Evolutionary conservation across 2,113 vertebrate species (phyloP).

Genomic region (Pelvicachromis taeniatus): DNA sequence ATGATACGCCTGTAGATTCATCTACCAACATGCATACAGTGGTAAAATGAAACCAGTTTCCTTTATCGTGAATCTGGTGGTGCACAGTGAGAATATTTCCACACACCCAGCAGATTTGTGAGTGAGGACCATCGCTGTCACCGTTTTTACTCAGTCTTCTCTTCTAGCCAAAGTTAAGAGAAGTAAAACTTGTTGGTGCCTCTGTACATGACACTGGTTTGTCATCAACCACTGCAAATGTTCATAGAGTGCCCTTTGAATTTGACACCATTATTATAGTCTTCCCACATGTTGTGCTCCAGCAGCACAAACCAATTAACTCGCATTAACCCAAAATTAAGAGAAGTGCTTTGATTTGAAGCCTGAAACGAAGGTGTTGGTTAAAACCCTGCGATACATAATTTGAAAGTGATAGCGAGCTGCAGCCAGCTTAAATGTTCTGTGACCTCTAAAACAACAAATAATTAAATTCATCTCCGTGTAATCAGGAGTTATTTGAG

Average conservation of each 20-base stretch:
- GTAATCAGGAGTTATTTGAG: background rate
- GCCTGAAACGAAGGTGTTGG: background rate
- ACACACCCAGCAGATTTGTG: background rate
- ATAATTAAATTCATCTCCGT: background rate
- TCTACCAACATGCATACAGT: background rate
- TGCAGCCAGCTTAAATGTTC: background rate
- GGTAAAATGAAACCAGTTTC: background rate
- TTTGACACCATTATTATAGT: background rate
- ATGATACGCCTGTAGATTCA: background rate
- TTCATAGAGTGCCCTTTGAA: background rate
- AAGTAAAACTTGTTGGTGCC: background rate
- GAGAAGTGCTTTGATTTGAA: conserved; percentile 10
- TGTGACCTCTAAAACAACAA: background rate
- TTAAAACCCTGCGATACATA: background rate
- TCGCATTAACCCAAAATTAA: conserved; percentile 22
- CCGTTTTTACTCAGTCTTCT: background rate
- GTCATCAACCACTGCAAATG: background rate
- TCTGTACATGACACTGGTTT: background rate
- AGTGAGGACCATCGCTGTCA: background rate
- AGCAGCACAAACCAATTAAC: background rate
- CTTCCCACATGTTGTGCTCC: background rate
- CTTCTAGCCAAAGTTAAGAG: background rate
- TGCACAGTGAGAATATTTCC: background rate
- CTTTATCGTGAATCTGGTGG: background rate
- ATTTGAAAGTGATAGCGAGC: conserved; percentile 3